A percentile compares a stretch with the other conserved stretches of the same genome.
Conservation (phyloP, 2,797 vertebrate species). For the Myoxocephalus aenaeus region DNA sequence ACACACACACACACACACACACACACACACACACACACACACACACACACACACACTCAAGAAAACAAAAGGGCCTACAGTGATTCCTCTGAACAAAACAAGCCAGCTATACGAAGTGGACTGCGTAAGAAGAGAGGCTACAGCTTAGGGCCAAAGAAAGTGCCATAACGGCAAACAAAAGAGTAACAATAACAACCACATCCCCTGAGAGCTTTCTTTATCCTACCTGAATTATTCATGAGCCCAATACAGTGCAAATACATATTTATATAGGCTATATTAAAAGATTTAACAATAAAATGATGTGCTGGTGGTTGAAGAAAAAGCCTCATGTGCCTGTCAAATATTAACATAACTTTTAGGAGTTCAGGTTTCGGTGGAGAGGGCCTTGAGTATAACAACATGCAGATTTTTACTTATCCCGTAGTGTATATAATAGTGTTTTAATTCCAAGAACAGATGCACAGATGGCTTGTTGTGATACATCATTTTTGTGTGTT, state of each 20-base stretch:
- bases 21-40: neutral
- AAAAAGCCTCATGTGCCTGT: constrained; percentile 29
- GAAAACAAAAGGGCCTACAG: constrained; percentile 38
- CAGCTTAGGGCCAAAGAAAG: constrained; percentile 43
- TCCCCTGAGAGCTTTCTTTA: constrained; percentile 44
- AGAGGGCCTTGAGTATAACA: constrained; percentile 19
- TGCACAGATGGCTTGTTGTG: constrained; percentile 16
- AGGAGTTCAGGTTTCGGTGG: constrained; percentile 27
- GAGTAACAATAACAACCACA: constrained; percentile 54
- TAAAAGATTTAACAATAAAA: constrained; percentile 64
- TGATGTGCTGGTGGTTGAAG: constrained; percentile 13
- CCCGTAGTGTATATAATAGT: constrained; percentile 17
- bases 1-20: neutral
- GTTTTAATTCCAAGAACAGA: constrained; percentile 22
- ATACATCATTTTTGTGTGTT: neutral
- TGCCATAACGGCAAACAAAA: constrained; percentile 56
- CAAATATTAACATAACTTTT: constrained; percentile 52
- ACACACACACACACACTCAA: neutral
- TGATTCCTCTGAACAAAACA: constrained; percentile 57
- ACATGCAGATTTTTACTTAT: constrained; percentile 31
- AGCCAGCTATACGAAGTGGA: constrained; percentile 36
- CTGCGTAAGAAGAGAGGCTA: constrained; percentile 23
- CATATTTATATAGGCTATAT: constrained; percentile 62
- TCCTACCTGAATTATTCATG: constrained; percentile 65
- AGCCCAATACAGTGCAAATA: constrained; percentile 45